phyloP scores from a whole-genome alignment of 2,113 vertebrate genomes.

The Nesoenas mayeri region DNA sequence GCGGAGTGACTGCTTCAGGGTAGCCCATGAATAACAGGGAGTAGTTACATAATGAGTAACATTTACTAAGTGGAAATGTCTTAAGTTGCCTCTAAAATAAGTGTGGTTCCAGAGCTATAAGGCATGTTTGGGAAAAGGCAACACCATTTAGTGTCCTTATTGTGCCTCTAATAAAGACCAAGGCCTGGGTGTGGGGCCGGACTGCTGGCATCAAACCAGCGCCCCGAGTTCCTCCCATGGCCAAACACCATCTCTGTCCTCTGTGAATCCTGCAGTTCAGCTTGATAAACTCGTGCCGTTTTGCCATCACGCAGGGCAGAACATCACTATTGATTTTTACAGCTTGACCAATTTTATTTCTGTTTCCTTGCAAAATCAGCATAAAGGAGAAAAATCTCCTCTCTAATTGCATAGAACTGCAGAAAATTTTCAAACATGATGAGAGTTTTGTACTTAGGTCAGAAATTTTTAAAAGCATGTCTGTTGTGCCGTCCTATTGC shows the following conservation, averaged over 20 bases:
- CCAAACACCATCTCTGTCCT: not conserved
- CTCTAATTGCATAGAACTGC: not conserved
- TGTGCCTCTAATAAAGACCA: not conserved
- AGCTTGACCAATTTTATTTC: slow-evolving; percentile 31
- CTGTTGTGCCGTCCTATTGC: not conserved
- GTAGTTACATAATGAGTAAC: not conserved
- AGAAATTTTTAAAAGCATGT: not conserved
- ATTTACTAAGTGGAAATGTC: not conserved
- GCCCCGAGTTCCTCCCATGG: not conserved
- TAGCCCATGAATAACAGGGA: not conserved
- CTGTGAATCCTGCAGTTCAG: not conserved
- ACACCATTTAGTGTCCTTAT: not conserved
- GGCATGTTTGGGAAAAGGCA: not conserved
- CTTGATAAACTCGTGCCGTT: not conserved
- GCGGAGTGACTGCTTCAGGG: not conserved
- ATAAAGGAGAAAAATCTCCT: not conserved
- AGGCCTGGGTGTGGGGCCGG: not conserved
- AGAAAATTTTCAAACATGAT: not conserved
- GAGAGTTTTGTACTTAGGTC: not conserved
- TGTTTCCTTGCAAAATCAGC: slow-evolving; percentile 6
- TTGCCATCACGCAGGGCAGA: not conserved
- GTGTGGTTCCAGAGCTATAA: not conserved
- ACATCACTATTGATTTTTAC: slow-evolving; percentile 42
- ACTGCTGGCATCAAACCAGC: not conserved
- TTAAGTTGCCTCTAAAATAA: not conserved